Percentiles rank a stretch among this genome's conserved stretches.
Evolutionary conservation across 2,888 invertebrate genomes (phyloP).

Genomic region (Watsonalla cultraria): DNA sequence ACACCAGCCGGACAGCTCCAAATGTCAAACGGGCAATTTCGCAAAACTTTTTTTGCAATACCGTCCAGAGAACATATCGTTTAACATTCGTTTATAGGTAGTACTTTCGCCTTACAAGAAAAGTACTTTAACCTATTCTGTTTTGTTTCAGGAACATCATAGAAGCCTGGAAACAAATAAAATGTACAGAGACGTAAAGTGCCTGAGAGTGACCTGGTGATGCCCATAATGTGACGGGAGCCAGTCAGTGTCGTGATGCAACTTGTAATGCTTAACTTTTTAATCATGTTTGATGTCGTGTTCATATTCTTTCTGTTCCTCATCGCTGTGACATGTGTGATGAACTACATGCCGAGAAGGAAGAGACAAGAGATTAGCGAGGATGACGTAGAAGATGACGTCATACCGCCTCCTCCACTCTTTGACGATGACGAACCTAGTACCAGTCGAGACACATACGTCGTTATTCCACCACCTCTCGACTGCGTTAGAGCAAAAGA

Average conservation of each 20-base stretch:
- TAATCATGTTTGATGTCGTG: slow-evolving; percentile 93
- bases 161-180: slow-evolving; percentile 12
- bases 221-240: slow-evolving; percentile 61
- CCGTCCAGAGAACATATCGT: too few species aligned
- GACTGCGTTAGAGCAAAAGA: slow-evolving; percentile 60
- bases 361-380: slow-evolving; percentile 70
- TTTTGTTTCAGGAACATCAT: slow-evolving; percentile 25
- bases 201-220: slow-evolving; percentile 6
- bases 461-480: slow-evolving; percentile 68
- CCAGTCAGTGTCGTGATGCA: slow-evolving; percentile 81
- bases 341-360: slow-evolving; percentile 87
- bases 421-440: slow-evolving; percentile 56
- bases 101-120: too few species aligned
- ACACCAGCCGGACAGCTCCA: too few species aligned
- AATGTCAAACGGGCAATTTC: too few species aligned
- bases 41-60: too few species aligned
- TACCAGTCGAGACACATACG: slow-evolving; percentile 67
- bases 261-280: slow-evolving; percentile 90
- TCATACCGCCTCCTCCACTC: slow-evolving; percentile 71
- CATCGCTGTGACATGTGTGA: slow-evolving; percentile 89
- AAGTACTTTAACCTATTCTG: not conserved
- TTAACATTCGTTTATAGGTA: too few species aligned
- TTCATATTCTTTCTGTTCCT: slow-evolving; percentile 92
- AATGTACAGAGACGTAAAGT: slow-evolving; percentile 10
- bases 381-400: slow-evolving; percentile 68